Evolutionary conservation across 2,888 invertebrate genomes (phyloP).

Genomic region (Anoplius nigerrimus): DNA sequence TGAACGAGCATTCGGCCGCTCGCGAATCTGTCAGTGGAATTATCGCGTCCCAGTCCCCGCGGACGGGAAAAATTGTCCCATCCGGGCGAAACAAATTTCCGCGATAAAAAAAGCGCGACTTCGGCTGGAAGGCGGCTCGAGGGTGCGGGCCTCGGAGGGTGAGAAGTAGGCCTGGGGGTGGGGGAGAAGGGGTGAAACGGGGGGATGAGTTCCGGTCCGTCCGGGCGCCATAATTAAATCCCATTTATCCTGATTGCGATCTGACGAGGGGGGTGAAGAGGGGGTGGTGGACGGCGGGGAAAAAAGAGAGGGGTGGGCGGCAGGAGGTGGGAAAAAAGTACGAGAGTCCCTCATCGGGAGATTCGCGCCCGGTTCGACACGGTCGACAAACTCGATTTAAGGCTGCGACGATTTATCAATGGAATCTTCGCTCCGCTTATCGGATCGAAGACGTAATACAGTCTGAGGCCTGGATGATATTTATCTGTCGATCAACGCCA

Average conservation of each 20-base stretch:
- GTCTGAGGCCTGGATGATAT: no score
- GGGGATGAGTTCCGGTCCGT: constrained; percentile 32
- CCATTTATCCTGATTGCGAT: constrained; percentile 59
- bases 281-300: not conserved
- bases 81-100: constrained; percentile 34
- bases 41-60: no score
- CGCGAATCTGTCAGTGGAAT: no score
- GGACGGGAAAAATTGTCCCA: constrained; percentile 21
- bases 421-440: constrained; percentile 13
- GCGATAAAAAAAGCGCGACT: constrained; percentile 7
- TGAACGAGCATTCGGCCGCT: no score
- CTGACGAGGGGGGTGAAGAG: constrained; percentile 21
- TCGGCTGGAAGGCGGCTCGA: not conserved
- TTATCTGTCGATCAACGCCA: no score
- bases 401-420: constrained; percentile 10
- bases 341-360: not conserved
- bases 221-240: constrained; percentile 53
- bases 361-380: constrained; percentile 8
- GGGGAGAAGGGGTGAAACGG: constrained; percentile 6
- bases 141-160: not conserved
- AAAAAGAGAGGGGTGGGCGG: constrained; percentile 4
- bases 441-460: not conserved
- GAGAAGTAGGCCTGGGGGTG: not conserved
- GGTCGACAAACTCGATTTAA: constrained; percentile 15
- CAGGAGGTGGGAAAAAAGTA: not conserved